Evolutionary conservation across 2,113 vertebrate genomes (phyloP).

Genomic region (Chlamydotis undulata): DNA sequence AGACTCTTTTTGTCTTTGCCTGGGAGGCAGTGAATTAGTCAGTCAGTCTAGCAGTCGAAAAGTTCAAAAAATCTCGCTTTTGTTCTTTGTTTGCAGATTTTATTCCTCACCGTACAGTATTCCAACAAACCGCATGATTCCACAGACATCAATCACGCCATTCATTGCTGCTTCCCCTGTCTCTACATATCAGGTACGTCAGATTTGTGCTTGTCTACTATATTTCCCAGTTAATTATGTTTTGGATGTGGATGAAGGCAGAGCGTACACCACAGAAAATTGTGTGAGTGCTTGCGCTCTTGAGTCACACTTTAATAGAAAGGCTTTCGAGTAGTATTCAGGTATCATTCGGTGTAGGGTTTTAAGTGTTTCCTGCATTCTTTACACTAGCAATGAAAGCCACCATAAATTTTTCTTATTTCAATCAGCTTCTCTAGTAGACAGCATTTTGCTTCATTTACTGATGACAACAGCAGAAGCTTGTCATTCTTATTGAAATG

Average conservation of each 20-base stretch:
- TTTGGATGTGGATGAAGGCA: constrained; percentile 27
- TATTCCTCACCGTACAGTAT: constrained; percentile 98
- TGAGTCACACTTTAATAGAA: neutral
- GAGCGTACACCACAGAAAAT: neutral
- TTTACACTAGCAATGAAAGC: neutral
- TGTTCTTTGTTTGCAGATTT: constrained; percentile 87
- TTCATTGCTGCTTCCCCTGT: constrained; percentile 98
- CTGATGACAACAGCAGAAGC: neutral
- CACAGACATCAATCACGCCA: constrained; percentile 97
- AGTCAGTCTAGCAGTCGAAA: neutral
- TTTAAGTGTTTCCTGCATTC: neutral
- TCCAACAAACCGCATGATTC: constrained; percentile 98
- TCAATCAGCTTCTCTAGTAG: neutral
- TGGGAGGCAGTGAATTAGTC: constrained; percentile 14
- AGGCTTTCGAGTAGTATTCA: neutral
- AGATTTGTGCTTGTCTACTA: constrained; percentile 19
- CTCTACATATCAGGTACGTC: constrained; percentile 97
- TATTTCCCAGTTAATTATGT: constrained; percentile 3
- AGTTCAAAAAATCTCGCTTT: constrained; percentile 63
- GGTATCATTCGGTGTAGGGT: neutral
- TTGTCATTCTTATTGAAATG: constrained; percentile 7
- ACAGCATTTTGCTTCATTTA: neutral
- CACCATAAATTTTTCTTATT: neutral
- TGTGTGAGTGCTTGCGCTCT: neutral
- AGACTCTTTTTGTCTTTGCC: constrained; percentile 7